These are phyloP conservation scores for Hyaena hyaena DNA, from an alignment of 2,113 vertebrate species.

Conservation along the genomic window DNA sequence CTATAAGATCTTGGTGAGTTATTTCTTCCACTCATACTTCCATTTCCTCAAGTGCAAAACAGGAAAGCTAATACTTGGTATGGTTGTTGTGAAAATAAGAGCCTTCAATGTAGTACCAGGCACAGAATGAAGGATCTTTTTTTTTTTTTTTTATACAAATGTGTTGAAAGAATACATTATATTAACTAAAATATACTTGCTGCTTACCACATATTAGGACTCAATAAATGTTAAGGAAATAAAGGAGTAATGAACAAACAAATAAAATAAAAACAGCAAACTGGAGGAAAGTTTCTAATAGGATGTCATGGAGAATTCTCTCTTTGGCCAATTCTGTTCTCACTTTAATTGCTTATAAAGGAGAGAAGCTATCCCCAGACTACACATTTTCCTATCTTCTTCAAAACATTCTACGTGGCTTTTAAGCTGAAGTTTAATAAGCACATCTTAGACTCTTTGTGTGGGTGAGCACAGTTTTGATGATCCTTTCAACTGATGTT, in stretches of 20 bases:
- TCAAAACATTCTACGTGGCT: not conserved
- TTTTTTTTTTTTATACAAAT: not conserved
- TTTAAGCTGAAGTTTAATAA: not conserved
- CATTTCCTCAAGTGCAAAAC: not conserved
- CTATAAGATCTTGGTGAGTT: not conserved
- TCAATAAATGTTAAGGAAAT: not conserved
- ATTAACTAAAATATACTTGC: not conserved
- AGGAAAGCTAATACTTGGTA: not conserved
- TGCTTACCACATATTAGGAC: not conserved
- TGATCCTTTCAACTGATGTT: not conserved
- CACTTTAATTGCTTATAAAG: not conserved
- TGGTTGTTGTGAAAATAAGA: not conserved
- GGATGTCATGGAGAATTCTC: not conserved
- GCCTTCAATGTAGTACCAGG: not conserved
- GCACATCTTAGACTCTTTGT: not conserved
- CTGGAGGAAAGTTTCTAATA: not conserved
- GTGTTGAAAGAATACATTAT: not conserved
- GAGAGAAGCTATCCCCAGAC: not conserved
- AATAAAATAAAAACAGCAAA: not conserved
- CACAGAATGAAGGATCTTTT: not conserved
- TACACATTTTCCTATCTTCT: not conserved
- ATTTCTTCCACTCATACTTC: not conserved
- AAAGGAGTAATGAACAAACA: not conserved
- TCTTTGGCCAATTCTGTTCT: not conserved
- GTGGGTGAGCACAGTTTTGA: not conserved